phyloP scores from a whole-genome alignment of 35 echinoderm and acorn worm species.

The Hemicentrotus pulcherrimus region DNA sequence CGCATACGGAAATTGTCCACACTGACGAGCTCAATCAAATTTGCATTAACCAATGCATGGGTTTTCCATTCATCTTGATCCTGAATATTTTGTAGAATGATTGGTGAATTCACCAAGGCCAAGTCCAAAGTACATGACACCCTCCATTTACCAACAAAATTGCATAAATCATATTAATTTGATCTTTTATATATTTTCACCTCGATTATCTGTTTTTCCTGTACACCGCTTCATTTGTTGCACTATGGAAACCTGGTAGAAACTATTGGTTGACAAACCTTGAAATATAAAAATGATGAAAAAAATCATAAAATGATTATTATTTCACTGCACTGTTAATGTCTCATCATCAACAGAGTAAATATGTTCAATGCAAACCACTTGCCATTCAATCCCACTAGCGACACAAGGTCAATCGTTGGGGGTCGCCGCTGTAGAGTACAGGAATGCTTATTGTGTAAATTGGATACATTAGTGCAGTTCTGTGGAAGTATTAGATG shows the following conservation, averaged over 20 bases:
- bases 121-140: background rate
- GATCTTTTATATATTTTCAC: background rate
- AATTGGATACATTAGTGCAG: background rate
- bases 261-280: background rate
- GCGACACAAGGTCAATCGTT: background rate
- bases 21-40: background rate
- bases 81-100: background rate
- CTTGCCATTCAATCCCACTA: background rate
- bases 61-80: background rate
- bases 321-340: background rate
- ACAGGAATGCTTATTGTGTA: background rate
- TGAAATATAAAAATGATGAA: background rate
- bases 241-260: background rate
- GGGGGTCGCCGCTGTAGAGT: background rate
- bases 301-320: background rate
- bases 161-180: background rate
- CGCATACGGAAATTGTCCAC: background rate
- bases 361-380: background rate
- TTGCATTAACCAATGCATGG: conserved; percentile 10
- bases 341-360: background rate
- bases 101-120: background rate
- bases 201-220: background rate
- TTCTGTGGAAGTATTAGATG: background rate
- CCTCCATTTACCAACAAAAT: background rate
- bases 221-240: background rate